Conservation (phyloP, 1,140 invertebrate species). For the Neodiprion fabricii region DNA sequence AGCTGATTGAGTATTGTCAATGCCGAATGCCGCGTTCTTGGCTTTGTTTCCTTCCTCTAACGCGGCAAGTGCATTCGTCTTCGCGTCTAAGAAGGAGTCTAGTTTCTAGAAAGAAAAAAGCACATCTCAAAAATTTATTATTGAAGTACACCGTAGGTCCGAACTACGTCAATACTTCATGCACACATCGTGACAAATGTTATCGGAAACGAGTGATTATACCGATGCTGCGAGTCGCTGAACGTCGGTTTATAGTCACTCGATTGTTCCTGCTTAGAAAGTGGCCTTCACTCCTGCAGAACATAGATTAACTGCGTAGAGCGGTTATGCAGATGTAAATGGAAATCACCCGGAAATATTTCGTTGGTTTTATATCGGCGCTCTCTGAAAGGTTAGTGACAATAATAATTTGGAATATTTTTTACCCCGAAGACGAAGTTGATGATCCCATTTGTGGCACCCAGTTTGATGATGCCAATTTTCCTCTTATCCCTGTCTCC, state of each 20-base stretch:
- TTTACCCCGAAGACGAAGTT: conserved; percentile 82
- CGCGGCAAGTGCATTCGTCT: conserved; percentile 71
- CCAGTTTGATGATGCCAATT: conserved; percentile 73
- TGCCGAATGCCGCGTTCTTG: conserved; percentile 77
- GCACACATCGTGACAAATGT: neutral
- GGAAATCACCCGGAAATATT: neutral
- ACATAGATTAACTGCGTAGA: neutral
- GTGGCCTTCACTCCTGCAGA: neutral
- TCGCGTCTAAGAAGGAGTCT: conserved; percentile 77
- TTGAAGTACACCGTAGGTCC: too few relatives aligned
- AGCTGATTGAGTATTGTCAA: conserved; percentile 58
- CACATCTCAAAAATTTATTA: too few relatives aligned
- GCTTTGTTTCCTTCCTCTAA: conserved; percentile 74
- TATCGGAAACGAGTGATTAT: neutral
- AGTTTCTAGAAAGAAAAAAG: conserved; percentile 68
- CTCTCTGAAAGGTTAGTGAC: neutral
- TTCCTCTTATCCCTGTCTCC: conserved; percentile 73
- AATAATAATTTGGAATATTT: conserved; percentile 41
- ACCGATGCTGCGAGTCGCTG: too few relatives aligned
- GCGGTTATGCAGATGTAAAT: neutral
- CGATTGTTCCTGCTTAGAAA: neutral
- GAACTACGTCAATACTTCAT: too few relatives aligned
- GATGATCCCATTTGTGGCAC: conserved; percentile 76
- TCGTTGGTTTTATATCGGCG: neutral
- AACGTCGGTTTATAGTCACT: too few relatives aligned